Conservation (phyloP, 2,888 invertebrate species). For the Desoria tigrina region DNA sequence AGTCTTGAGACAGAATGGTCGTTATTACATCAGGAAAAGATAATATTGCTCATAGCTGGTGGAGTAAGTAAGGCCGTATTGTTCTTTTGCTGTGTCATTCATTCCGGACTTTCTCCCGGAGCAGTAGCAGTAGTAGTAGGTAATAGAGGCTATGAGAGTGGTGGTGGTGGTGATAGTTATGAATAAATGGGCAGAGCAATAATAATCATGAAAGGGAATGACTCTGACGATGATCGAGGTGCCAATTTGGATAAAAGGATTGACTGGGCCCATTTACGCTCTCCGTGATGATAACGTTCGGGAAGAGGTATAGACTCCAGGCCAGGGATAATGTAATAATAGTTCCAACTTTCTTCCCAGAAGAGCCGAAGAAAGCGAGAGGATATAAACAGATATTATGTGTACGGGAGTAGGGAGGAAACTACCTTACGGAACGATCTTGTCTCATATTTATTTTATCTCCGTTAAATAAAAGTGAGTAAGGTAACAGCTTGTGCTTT, state of each 20-base stretch:
- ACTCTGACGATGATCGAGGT: constrained; percentile 49
- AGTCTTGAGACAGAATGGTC: constrained; percentile 10
- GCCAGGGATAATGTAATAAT: too few species aligned
- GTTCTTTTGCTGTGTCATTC: constrained; percentile 11
- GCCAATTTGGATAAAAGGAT: constrained; percentile 55
- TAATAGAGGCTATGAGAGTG: not conserved
- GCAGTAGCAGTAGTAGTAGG: not conserved
- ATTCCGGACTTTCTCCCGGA: not conserved
- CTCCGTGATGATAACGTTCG: constrained; percentile 39
- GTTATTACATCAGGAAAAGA: constrained; percentile 10
- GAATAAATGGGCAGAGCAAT: constrained; percentile 50
- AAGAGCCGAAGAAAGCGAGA: not conserved
- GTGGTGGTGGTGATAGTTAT: constrained; percentile 29
- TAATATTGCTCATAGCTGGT: constrained; percentile 5
- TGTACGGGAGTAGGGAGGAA: not conserved
- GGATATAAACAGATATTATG: not conserved
- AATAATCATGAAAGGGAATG: constrained; percentile 50
- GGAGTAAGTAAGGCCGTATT: not conserved
- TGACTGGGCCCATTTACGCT: constrained; percentile 43
- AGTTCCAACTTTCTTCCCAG: too few species aligned
- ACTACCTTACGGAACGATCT: constrained; percentile 6
- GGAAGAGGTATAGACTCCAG: too few species aligned
- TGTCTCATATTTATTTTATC: constrained; percentile 24
- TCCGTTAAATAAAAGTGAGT: constrained; percentile 18
- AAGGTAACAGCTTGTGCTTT: constrained; percentile 33